phyloP scores from a whole-genome alignment of 1,140 invertebrate species.

The Trichomalopsis sarcophagae region DNA sequence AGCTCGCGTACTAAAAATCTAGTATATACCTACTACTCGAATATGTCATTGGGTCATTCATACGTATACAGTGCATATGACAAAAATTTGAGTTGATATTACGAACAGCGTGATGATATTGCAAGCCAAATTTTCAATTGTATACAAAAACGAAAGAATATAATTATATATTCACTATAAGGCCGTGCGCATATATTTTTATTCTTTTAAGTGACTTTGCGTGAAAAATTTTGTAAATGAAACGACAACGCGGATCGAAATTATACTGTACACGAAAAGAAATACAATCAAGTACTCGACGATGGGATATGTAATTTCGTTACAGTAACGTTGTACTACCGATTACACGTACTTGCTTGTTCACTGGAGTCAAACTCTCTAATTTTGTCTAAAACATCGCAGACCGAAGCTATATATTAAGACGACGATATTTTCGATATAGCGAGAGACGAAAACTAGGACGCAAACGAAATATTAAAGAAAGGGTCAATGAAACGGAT shows the following conservation, averaged over 20 bases:
- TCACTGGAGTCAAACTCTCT: not conserved
- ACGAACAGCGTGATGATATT: slow-evolving; percentile 2
- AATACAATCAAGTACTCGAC: not conserved
- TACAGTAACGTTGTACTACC: not conserved
- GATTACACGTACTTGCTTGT: not conserved
- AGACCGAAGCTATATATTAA: not conserved
- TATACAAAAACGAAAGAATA: not conserved
- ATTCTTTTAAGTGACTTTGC: slow-evolving; percentile 38
- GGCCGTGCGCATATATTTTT: not conserved
- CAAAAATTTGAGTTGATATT: not conserved
- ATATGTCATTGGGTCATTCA: slow-evolving; percentile 4
- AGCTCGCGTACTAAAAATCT: slow-evolving; percentile 9
- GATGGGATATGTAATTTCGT: not conserved
- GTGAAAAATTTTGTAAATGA: slow-evolving; percentile 23
- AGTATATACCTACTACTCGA: not conserved
- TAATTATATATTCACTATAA: slow-evolving; percentile 2
- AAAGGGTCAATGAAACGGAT: slow-evolving; percentile 38
- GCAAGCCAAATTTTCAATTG: slow-evolving; percentile 32
- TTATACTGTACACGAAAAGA: not conserved
- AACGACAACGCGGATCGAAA: not conserved
- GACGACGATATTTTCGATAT: slow-evolving; percentile 18
- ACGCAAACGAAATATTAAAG: not conserved
- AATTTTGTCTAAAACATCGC: slow-evolving; percentile 1
- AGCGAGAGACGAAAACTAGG: not conserved
- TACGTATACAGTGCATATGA: not conserved